These are phyloP conservation scores for Muscidifurax raptorellus DNA, from an alignment of 1,140 invertebrate species.

Conservation along the genomic window DNA sequence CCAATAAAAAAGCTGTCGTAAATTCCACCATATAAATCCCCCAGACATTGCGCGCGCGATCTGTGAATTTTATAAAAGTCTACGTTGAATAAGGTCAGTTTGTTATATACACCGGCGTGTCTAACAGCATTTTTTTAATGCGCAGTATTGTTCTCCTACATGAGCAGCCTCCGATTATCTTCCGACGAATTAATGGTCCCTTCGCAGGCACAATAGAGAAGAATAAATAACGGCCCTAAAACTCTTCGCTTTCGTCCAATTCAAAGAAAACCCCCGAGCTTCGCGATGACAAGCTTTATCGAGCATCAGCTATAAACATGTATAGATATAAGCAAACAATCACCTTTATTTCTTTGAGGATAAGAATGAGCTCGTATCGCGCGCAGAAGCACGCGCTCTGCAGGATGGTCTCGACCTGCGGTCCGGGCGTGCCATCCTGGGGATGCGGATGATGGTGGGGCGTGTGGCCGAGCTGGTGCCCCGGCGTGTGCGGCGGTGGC, in stretches of 20 bases:
- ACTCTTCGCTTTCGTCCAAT: too few relatives aligned
- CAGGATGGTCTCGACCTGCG: constrained; percentile 75
- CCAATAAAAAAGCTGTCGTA: neutral
- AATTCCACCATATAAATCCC: neutral
- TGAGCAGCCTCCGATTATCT: too few relatives aligned
- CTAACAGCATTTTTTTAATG: neutral
- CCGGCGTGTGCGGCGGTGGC: constrained; percentile 49
- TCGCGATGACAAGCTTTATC: too few relatives aligned
- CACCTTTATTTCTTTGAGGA: constrained; percentile 95
- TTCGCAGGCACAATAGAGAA: neutral
- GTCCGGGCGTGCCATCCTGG: constrained; percentile 69
- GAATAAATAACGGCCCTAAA: neutral
- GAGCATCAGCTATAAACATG: too few relatives aligned
- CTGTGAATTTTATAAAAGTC: neutral
- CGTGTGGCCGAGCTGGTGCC: constrained; percentile 71
- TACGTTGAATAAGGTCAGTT: neutral
- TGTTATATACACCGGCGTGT: neutral
- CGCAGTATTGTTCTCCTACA: neutral
- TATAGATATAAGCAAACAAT: too few relatives aligned
- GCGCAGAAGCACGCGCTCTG: constrained; percentile 84
- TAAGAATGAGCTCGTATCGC: constrained; percentile 92
- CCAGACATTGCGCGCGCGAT: neutral
- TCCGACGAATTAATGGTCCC: neutral
- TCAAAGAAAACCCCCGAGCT: too few relatives aligned
- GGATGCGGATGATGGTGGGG: constrained; percentile 75